Evolutionary conservation across 2,888 invertebrate species (phyloP).

Genomic region (Pandemis cinnamomeana): DNA sequence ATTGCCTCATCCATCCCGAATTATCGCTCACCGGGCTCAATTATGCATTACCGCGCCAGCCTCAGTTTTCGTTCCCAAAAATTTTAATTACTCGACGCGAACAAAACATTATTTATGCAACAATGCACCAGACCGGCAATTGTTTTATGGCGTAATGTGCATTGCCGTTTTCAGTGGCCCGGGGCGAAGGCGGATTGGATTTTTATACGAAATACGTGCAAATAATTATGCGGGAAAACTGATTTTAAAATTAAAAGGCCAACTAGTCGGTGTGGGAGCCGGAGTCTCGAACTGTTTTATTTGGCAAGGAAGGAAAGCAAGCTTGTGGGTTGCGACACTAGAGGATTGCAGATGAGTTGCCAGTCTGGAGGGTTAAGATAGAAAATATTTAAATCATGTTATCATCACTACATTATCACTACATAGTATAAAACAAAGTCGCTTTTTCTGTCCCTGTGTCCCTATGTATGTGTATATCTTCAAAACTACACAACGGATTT

Average conservation of each 20-base stretch:
- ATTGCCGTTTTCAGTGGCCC: constrained; percentile 16
- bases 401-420: too few relatives aligned
- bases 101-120: constrained; percentile 50
- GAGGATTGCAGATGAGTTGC: too few relatives aligned
- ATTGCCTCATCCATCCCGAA: constrained; percentile 20
- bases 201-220: not conserved
- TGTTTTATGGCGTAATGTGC: constrained; percentile 41
- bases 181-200: constrained; percentile 3
- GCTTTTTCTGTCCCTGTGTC: too few relatives aligned
- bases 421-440: too few relatives aligned
- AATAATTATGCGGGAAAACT: not conserved
- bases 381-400: too few relatives aligned
- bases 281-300: too few relatives aligned
- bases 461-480: too few relatives aligned
- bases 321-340: too few relatives aligned
- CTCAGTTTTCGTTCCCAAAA: constrained; percentile 44
- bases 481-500: too few relatives aligned
- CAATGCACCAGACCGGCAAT: constrained; percentile 43
- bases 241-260: not conserved
- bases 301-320: too few relatives aligned
- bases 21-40: constrained; percentile 16
- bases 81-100: constrained; percentile 50
- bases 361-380: too few relatives aligned
- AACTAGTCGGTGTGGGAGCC: too few relatives aligned
- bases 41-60: constrained; percentile 32